A percentile compares a stretch with the other conserved stretches of the same genome.
Conservation (phyloP, 2,888 invertebrate species). For the Orthosia gothica region DNA sequence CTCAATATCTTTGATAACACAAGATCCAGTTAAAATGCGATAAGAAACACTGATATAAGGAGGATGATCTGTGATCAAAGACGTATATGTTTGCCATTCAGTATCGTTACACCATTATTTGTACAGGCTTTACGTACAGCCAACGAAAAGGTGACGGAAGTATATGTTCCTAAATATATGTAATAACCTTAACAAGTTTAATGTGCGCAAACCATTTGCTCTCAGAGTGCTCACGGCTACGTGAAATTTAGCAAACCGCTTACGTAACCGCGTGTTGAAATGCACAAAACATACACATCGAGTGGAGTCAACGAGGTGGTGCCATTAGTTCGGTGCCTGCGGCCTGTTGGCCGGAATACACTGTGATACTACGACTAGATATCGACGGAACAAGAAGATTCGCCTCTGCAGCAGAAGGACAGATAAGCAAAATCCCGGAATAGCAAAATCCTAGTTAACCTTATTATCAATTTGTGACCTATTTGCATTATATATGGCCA, state of each 20-base stretch:
- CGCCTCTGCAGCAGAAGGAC: no score
- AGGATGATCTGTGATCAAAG: neutral
- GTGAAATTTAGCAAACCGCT: slow-evolving; percentile 17
- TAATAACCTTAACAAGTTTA: neutral
- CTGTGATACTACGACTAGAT: neutral
- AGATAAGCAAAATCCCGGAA: no score
- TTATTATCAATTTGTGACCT: no score
- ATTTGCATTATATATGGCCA: no score
- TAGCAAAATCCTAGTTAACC: no score
- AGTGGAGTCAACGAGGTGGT: slow-evolving; percentile 30
- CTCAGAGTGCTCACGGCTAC: slow-evolving; percentile 1
- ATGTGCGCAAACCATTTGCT: slow-evolving; percentile 11
- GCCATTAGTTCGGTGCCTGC: slow-evolving; percentile 24
- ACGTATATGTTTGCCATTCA: neutral
- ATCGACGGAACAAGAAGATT: neutral
- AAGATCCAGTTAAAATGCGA: neutral
- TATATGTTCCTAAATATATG: neutral
- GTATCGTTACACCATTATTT: neutral
- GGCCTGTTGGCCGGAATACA: slow-evolving; percentile 8
- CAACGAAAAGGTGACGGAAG: neutral
- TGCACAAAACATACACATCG: slow-evolving; percentile 50
- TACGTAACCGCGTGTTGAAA: slow-evolving; percentile 53
- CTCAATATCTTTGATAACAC: neutral
- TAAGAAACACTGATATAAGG: neutral
- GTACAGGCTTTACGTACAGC: neutral